Evolutionary conservation across 2,888 invertebrate genomes (phyloP).

Genomic region (Drosophila lacicola): DNA sequence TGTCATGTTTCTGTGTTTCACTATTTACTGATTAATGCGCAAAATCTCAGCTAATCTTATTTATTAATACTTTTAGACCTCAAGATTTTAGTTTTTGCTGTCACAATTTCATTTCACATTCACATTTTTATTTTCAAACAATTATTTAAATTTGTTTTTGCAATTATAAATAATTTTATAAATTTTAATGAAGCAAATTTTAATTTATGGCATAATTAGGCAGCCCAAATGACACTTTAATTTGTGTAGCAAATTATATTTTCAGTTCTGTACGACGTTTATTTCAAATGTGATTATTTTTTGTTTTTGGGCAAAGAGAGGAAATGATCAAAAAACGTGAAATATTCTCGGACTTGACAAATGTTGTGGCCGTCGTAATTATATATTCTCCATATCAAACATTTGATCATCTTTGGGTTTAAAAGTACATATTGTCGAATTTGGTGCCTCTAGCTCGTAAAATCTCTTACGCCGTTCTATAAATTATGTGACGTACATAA

Average conservation of each 20-base stretch:
- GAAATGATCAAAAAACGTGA: too few relatives aligned
- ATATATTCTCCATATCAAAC: too few relatives aligned
- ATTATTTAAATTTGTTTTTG: conserved; percentile 1
- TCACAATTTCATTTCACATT: conserved; percentile 7
- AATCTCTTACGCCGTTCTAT: too few relatives aligned
- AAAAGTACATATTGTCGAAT: too few relatives aligned
- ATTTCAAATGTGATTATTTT: neutral
- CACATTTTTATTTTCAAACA: neutral
- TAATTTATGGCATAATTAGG: conserved; percentile 1
- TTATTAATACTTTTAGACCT: neutral
- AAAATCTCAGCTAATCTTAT: neutral
- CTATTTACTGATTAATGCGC: neutral
- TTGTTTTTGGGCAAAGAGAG: neutral
- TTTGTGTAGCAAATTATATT: neutral
- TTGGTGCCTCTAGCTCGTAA: too few relatives aligned
- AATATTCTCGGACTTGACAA: too few relatives aligned
- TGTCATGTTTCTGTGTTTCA: neutral
- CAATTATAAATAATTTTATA: conserved; percentile 14
- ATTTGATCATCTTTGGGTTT: too few relatives aligned
- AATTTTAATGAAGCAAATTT: conserved; percentile 9
- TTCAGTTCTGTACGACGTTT: neutral
- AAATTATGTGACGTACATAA: too few relatives aligned
- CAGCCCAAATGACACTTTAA: conserved; percentile 7
- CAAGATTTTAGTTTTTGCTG: neutral
- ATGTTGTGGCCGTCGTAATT: too few relatives aligned